phyloP scores from a whole-genome alignment of 2,888 invertebrate genomes.

The Himalopsyche japonica region DNA sequence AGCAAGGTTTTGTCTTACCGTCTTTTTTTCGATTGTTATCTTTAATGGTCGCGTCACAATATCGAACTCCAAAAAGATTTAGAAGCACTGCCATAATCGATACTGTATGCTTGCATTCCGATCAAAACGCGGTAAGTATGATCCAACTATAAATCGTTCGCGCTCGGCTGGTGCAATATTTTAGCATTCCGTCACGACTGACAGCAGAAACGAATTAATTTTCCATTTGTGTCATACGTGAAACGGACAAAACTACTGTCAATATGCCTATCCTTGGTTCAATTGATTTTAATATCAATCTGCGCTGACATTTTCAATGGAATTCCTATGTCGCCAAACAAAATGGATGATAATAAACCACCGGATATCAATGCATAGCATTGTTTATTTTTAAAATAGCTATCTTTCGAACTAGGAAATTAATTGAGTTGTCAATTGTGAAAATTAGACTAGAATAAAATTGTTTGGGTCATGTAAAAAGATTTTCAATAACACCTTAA shows the following conservation, averaged over 20 bases:
- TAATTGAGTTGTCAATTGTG: no score
- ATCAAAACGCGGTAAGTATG: background rate
- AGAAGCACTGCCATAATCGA: background rate
- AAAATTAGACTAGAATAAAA: no score
- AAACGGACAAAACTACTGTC: background rate
- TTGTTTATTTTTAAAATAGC: no score
- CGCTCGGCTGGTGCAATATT: background rate
- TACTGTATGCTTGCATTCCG: background rate
- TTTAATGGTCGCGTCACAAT: no score
- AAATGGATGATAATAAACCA: no score
- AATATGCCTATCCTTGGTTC: background rate
- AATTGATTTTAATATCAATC: background rate
- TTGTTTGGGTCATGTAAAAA: no score
- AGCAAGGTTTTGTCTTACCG: no score
- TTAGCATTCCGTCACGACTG: background rate
- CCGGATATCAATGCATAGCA: no score
- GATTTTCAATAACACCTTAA: no score
- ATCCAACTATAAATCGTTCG: background rate
- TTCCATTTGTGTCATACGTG: conserved; percentile 8
- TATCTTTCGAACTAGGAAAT: no score
- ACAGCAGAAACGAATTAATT: conserved; percentile 8
- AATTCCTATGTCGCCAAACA: background rate
- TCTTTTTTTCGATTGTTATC: no score
- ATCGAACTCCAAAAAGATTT: no score
- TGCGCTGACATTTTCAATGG: background rate